Percentiles rank a stretch among this genome's conserved stretches.
Conservation (phyloP, 1,140 invertebrate species). For the Zaprionus tsacasi region DNA sequence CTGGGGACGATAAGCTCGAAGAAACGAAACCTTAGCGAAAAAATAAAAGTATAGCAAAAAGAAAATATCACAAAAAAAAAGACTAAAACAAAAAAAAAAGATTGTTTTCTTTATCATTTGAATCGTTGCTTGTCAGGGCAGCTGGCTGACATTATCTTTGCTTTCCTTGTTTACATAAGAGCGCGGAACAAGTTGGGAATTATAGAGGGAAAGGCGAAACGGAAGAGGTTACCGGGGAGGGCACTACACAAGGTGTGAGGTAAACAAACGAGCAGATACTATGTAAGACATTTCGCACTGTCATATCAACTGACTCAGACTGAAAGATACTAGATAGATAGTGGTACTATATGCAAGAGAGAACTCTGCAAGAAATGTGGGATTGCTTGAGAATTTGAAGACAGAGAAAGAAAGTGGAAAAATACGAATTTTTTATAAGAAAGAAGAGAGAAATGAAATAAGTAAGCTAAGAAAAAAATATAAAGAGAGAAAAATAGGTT, state of each 20-base stretch:
- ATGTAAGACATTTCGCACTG: not conserved
- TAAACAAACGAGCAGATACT: not conserved
- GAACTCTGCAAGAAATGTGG: not conserved
- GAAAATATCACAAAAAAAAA: not conserved
- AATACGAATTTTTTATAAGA: no score
- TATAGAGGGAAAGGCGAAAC: not conserved
- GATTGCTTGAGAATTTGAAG: no score
- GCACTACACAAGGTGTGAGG: not conserved
- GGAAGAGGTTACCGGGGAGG: not conserved
- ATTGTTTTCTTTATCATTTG: not conserved
- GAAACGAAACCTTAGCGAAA: conserved; percentile 9
- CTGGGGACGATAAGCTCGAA: conserved; percentile 56
- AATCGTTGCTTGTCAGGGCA: not conserved
- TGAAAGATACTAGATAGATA: not conserved
- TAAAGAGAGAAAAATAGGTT: no score
- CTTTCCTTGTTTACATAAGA: not conserved
- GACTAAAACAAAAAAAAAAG: not conserved
- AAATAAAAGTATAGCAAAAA: conserved; percentile 7
- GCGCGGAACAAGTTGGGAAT: not conserved
- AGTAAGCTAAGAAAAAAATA: no score
- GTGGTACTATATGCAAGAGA: not conserved
- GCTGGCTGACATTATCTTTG: not conserved
- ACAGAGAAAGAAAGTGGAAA: no score
- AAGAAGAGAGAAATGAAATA: no score
- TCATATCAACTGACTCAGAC: not conserved